Base-by-base conservation (phyloP, 2,113 vertebrate species). In the Caloenas nicobarica region DNA sequence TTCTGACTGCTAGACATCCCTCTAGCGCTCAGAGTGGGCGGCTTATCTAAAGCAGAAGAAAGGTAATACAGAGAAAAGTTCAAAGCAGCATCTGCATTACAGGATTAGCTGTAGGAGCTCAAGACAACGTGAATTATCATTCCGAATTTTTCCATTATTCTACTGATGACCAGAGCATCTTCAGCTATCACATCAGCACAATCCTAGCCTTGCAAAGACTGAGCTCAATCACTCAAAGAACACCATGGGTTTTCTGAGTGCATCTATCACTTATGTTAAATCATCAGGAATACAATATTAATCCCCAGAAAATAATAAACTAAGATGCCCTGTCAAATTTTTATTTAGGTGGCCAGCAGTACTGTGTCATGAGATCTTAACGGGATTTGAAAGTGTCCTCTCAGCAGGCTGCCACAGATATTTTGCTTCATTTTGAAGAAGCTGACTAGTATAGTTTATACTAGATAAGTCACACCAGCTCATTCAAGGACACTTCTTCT, bases 351-450 rank as follows among this genome's bases (percentile, higher is more conserved):
- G 2, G 40, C 44, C 70, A 85, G 78, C 48, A 88, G 23, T 57
- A 40, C 54, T 82, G 36, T 53, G 40, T 62, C 10, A 3, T 36
- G 79, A 92, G 81, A 76, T 82, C 70, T 85, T 84, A 82, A 91
- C 22, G 2, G 74, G 66, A 82, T 80, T 95, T 91, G 70, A 95
- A 95, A 89, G 22, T 72, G 81, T 69, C 74, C 74, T 69, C 87
- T 96, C 91, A 96, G 91, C 93, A 97, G 61, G 73, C 74, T 97
- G 94, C 73, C 86, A 80, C 57, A 54, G 84, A 72, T 21, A 29
- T 82, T 95, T 95, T 95, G 51, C 57, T 81, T 95, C 84, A 92
- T 19, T 88, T 78, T 38, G 61, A 82, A 78, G 86, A 77, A 91
- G 78, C 84, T 91, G 95, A 89, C 58, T 57, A 17, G n/a, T 61